phyloP scores from a whole-genome alignment of 2,113 vertebrate genomes.

The Alosa alosa region DNA sequence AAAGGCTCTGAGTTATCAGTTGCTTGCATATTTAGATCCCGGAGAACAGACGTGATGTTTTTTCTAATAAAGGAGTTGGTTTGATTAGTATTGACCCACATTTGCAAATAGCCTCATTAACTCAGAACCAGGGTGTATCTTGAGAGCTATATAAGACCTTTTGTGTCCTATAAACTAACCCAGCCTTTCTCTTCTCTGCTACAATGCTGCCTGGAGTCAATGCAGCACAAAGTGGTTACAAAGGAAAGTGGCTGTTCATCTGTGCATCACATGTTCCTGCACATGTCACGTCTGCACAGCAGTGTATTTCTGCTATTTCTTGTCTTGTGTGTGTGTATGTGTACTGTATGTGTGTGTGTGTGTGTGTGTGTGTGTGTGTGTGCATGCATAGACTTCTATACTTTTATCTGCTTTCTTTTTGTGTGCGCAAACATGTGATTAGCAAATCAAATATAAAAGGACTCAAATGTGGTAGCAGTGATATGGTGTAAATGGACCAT shows the following conservation, averaged over 20 bases:
- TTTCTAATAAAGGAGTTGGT: conserved; percentile 15
- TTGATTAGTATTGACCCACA: conserved; percentile 16
- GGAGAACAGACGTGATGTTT: background rate
- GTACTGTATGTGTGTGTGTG: no score
- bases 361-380: no score
- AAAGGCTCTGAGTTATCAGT: background rate
- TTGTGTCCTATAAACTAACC: background rate
- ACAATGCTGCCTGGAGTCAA: background rate
- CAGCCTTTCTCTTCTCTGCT: background rate
- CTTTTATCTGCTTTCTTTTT: no score
- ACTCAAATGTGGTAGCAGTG: background rate
- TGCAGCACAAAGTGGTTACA: background rate
- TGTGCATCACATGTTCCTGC: no score
- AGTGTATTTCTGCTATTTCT: no score
- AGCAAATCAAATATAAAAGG: background rate
- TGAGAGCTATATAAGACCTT: conserved; percentile 10
- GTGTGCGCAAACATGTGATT: no score
- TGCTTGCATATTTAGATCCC: background rate
- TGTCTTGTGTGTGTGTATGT: no score
- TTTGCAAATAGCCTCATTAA: conserved; percentile 7
- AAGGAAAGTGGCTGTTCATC: no score
- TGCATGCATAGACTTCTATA: no score
- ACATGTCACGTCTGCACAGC: no score
- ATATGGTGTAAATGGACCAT: background rate
- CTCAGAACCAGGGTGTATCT: background rate